These are phyloP conservation scores for Protomyctophum bolini DNA, from an alignment of 2,113 vertebrate genomes.

Conservation along the genomic window DNA sequence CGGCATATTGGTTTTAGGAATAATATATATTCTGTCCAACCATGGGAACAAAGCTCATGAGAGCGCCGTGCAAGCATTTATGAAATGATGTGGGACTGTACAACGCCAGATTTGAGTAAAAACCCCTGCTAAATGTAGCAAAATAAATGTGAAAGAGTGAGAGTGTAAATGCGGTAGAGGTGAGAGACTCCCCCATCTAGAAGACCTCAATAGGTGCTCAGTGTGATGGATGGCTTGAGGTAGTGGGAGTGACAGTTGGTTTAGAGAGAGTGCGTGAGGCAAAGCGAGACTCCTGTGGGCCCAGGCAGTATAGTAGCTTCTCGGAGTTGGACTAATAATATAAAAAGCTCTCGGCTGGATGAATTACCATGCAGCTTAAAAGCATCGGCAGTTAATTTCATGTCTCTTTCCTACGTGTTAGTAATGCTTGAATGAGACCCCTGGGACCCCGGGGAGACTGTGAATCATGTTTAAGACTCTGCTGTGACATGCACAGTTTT, in stretches of 20 bases:
- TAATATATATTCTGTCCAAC: conserved; percentile 32
- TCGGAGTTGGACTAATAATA: conserved; percentile 20
- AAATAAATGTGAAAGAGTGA: conserved; percentile 53
- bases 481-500: conserved; percentile 8
- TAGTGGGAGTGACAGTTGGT: conserved; percentile 47
- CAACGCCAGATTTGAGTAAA: conserved; percentile 27
- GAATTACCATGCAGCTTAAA: conserved; percentile 11
- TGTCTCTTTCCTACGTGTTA: background rate
- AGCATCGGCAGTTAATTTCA: conserved; percentile 1
- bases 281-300: conserved; percentile 41
- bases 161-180: conserved; percentile 60
- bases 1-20: conserved; percentile 6
- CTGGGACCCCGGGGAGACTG: background rate
- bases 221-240: conserved; percentile 69
- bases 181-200: conserved; percentile 41
- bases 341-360: conserved; percentile 4
- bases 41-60: conserved; percentile 1
- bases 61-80: conserved; percentile 17
- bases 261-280: conserved; percentile 56
- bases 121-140: conserved; percentile 43
- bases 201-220: conserved; percentile 46
- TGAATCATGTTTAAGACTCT: conserved; percentile 18
- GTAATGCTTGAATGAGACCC: background rate
- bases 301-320: conserved; percentile 27
- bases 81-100: conserved; percentile 20